A percentile compares a stretch with the other conserved stretches of the same genome.
phyloP scores from a whole-genome alignment of 2,113 vertebrate species.

The Tragelaphus imberbis region DNA sequence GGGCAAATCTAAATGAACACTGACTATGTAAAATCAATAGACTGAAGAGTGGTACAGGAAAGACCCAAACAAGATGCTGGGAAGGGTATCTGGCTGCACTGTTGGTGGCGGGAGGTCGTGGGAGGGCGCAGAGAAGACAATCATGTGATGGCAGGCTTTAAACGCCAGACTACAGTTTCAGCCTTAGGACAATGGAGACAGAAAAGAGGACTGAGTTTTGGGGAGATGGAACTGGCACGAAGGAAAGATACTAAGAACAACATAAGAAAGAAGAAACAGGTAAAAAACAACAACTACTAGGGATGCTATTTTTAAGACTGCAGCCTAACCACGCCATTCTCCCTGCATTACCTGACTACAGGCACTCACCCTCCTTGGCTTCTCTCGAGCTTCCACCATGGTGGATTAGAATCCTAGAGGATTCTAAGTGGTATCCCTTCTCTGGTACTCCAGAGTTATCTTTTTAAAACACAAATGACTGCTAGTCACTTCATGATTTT shows the following conservation, averaged over 20 bases:
- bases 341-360: not conserved
- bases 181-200: not conserved
- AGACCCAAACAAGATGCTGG: not conserved
- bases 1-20: not conserved
- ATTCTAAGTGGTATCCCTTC: not conserved
- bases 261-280: not conserved
- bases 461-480: not conserved
- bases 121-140: not conserved
- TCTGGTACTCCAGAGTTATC: not conserved
- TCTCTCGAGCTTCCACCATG: not conserved
- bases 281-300: not conserved
- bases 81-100: not conserved
- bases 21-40: not conserved
- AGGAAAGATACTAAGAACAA: not conserved
- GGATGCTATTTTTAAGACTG: not conserved
- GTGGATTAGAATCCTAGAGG: not conserved
- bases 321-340: not conserved
- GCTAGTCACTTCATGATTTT: not conserved
- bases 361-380: not conserved
- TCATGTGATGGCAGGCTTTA: too few species aligned
- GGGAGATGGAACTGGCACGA: not conserved
- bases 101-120: rapidly evolving
- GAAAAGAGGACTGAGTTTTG: not conserved
- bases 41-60: not conserved
- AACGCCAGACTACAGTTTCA: not conserved